Evolutionary conservation across 53 echinoderm and acorn worm species (phyloP), one percentile per base, ranked within the genome.

Genomic region (Antedon mediterranea): DNA sequence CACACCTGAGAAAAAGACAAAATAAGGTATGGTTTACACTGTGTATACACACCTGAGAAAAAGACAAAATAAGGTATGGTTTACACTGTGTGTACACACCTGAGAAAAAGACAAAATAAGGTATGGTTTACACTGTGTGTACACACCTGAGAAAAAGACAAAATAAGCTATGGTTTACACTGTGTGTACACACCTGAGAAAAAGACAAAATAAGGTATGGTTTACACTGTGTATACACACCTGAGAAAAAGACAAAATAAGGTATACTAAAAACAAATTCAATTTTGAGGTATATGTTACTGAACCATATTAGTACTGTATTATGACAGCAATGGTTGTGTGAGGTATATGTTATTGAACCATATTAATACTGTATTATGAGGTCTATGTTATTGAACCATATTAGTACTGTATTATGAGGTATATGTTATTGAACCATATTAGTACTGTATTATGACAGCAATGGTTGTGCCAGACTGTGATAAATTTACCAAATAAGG

Each of bases 41-140:
- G 89, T 31, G 95, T 94, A 78, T 94, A 94, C 18, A 94, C 87
- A 79, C 94, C 90, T 90, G 78, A 0, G 70, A 5, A 42, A 28
- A 71, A n/a, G 70, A 71, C 73, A 34, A 42, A 20, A 0, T 4
- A 34, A 6, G 11, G n/a, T 85, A 94, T 28, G 95, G 87, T 72
- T 94, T 94, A 80, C 91, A 94, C 81, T 89, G 89, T 31, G 95
- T 94, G 78, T 94, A 94, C 18, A 94, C 87, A 79, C 94, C 90
- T 90, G 78, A 0, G 70, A 5, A 42, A 28, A 71, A n/a, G 70
- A 71, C 73, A 34, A 42, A 20, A 0, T 4, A 34, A 6, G 11
- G n/a, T 85, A 94, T 28, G 95, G 87, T 72, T 94, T 94, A 80
- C 91, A 94, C 81, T 89, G 89, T 31, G 95, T 94, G 78, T 94